These are phyloP conservation scores for Cheilosia variabilis DNA, from an alignment of 2,888 invertebrate genomes.

Conservation along the genomic window DNA sequence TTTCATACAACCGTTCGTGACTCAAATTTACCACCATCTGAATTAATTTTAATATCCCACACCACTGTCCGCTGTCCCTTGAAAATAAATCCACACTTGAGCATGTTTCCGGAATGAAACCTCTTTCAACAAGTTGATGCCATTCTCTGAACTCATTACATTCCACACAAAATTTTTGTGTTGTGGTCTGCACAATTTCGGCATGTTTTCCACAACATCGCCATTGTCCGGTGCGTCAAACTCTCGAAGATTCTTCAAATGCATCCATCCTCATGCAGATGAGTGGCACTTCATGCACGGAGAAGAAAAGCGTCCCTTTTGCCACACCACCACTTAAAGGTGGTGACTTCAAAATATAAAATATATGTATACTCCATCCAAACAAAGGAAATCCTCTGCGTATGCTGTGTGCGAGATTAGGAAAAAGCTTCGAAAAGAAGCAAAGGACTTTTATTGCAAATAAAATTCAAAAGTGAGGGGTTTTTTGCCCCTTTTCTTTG, in stretches of 20 bases:
- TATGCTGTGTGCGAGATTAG: slow-evolving; percentile 63
- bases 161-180: neutral
- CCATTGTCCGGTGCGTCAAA: slow-evolving; percentile 66
- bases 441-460: slow-evolving; percentile 56
- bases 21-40: no score
- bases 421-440: slow-evolving; percentile 45
- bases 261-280: slow-evolving; percentile 73
- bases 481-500: slow-evolving; percentile 17
- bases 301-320: slow-evolving; percentile 48
- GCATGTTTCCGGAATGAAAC: slow-evolving; percentile 46
- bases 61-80: neutral
- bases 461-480: slow-evolving; percentile 57
- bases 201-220: slow-evolving; percentile 59
- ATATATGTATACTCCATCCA: slow-evolving; percentile 3
- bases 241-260: slow-evolving; percentile 65
- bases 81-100: slow-evolving; percentile 39
- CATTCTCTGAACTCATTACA: slow-evolving; percentile 7
- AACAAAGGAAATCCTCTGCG: slow-evolving; percentile 71
- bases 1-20: no score
- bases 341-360: slow-evolving; percentile 63
- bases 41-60: neutral
- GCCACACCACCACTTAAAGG: slow-evolving; percentile 46
- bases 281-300: slow-evolving; percentile 58
- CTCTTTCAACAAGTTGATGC: slow-evolving; percentile 56
- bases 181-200: slow-evolving; percentile 56